Evolutionary conservation across 2,113 vertebrate genomes (phyloP), one percentile per base, ranked within the genome.

Genomic region (Strix uralensis): DNA sequence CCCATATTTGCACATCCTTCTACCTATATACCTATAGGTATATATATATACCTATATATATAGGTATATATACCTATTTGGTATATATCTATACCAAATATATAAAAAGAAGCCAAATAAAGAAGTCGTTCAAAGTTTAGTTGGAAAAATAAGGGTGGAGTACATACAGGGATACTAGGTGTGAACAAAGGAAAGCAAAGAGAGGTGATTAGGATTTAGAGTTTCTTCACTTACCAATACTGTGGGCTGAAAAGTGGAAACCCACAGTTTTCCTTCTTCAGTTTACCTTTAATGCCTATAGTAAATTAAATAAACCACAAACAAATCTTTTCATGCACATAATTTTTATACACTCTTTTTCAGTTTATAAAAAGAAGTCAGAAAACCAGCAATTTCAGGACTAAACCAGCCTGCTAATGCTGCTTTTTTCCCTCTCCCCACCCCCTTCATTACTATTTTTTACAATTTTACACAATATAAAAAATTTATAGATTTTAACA

Each of bases 401-500:
- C 82, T 70, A 91, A 89, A 14, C 27, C 27, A 82, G 18, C 18
- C 17, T 29, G 7, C 8, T 47, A 55, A 11, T 59, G n/a, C 26
- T 75, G 19, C 7, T 27, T 55, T 89, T 49, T 67, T 46, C 11
- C 11, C 14, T 47, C 44, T 46, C 23, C 21, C n/a, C 10, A 51
- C 10, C 15, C 57, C 52, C 66, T 57, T 73, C 44, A 32, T 72
- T 92, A 74, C 30, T 83, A 30, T 66, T 92, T 94, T 91, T 89
- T 93, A 83, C 78, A 70, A 55, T 96, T 95, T 94, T 75, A 46
- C 38, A 78, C 79, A 52, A 30, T 82, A 88, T 94, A 96, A 92
- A 91, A 95, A 86, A 94, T 91, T 94, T 96, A 97, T 95, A 94
- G 94, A 83, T 93, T 96, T 94, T 94, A 95, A 55, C 61, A 83